Base-by-base conservation (phyloP, 2,797 vertebrate species). In the Galago senegalensis region DNA sequence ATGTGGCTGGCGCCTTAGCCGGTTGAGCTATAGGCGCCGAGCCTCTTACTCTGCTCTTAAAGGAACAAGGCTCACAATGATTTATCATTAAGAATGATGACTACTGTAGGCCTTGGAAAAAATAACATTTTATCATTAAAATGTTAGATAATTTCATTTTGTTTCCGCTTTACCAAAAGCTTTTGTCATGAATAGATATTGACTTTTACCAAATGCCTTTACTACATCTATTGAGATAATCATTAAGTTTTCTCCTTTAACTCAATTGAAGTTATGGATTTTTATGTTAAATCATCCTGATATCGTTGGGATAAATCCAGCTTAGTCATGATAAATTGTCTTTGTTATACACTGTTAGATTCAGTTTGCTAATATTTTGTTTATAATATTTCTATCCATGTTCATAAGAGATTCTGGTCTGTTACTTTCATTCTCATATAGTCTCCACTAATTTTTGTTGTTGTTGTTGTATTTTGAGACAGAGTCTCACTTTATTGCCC, bases 311-410 rank as follows among this genome's bases (percentile, higher is more conserved):
- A 37, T 89, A 89, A 95, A 80, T 80, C 43, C 72, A 85, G 34
- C 43, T 84, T 92, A 79, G 34, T 89, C 46, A 49, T 80, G 46
- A 84, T 73, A 46, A 93, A 65, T 73, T 89, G 34, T 70, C 61
- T 88, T 95, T 92, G 72, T 79, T n/a, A 79, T 37, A 72, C 16
- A 63, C 29, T 31, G 10, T 25, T 46, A 18, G 69, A 34, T 25
- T 95, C 58, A 21, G 49, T 83, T 92, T 92, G 70, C n/a, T 63
- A 77, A 23, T 43, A 14, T 76, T 60, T 69, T 69, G 25, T 63
- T 89, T 46, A 79, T 84, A 56, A 11, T 76, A 70, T 84, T 77
- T 89, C 34, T 9, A 4, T 56, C 23, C 69, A 46, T 46, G 13
- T 79, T 89, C 5, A 34, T 63, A 40, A 89, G 5, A 63, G 53